Conservation (phyloP, 2,888 invertebrate species). For the Linyphia triangularis region DNA sequence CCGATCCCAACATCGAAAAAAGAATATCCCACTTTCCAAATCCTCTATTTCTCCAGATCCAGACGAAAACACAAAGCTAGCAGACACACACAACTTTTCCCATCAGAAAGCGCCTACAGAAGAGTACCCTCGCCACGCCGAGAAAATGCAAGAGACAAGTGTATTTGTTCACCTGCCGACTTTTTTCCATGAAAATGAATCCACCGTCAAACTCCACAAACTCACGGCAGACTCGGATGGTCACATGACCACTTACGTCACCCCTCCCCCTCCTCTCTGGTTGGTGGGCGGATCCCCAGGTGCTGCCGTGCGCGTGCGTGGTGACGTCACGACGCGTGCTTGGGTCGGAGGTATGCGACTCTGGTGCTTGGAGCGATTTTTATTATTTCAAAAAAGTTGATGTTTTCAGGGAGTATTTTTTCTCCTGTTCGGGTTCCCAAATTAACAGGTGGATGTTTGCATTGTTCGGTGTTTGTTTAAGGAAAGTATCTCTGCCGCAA, state of each 20-base stretch:
- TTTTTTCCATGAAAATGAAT: slow-evolving; percentile 31
- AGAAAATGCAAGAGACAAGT: slow-evolving; percentile 28
- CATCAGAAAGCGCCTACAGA: not conserved
- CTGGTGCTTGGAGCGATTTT: not conserved
- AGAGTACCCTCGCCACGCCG: not conserved
- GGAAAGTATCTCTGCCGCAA: no score
- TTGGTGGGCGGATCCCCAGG: slow-evolving; percentile 56
- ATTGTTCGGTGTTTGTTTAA: not conserved
- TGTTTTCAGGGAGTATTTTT: not conserved
- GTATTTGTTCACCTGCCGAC: slow-evolving; percentile 61
- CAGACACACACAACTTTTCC: not conserved
- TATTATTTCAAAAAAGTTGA: not conserved
- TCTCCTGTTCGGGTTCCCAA: not conserved
- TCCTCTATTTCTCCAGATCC: not conserved
- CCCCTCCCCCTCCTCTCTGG: not conserved
- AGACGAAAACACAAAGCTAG: not conserved
- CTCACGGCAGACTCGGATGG: slow-evolving; percentile 12
- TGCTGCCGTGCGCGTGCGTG: slow-evolving; percentile 65
- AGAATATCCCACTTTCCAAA: not conserved
- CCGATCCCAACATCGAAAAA: not conserved
- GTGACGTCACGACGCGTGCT: slow-evolving; percentile 63
- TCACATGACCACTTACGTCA: slow-evolving; percentile 14
- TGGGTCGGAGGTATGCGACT: not conserved
- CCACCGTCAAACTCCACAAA: not conserved
- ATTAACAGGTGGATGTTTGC: not conserved